Base-by-base conservation (phyloP, 2,888 invertebrate species). In the Galerucella pusilla region DNA sequence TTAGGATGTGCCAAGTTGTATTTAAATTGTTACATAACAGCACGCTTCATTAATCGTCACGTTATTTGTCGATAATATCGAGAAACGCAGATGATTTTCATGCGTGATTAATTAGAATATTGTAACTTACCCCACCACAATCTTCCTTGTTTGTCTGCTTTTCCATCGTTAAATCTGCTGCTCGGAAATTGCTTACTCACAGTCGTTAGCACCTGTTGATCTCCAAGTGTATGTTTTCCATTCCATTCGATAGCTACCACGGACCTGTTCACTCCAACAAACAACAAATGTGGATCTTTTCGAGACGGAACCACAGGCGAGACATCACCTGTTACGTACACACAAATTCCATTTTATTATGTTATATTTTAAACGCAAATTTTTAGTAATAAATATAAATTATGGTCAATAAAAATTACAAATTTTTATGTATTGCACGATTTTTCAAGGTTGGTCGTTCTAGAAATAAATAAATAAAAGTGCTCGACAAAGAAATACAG, bases 81-180 rank as follows among this genome's bases (percentile, higher is more conserved):
- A 28, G 3, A 28, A 28, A 28, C 28, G 28, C 28, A 28, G 28
- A 28, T 28, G 5, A 28, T 28, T 35, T 35, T 35, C 7, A 35
- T 5, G 35, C 7, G 35, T 35, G 35, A 7, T 7, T 52, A 52
- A 52, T 14, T 52, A 52, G 52, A 25, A 60, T 42, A 35, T 35
- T 25, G 1, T 4, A 71, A 80, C 83, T 86, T 83, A 90, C 91
- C 91, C 80, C 90, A 88, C 91, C 91, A 91, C 2, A 91, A 83
- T 20, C 90, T 84, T 49, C 91, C 91, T 35, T 83, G 81, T 28
- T 87, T 86, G 81, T 92, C 91, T 35, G 91, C 91, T 85, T 92
- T 92, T 42, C 90, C 91, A 84, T 92, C 92, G 80, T 92, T 92
- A 79, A 91, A 89, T 75, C 90, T 84, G 78, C 89, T 89, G 12